A percentile compares a stretch with the other conserved stretches of the same genome.
Evolutionary conservation across 2,113 vertebrate species (phyloP).

Genomic region (Gavialis gangeticus): DNA sequence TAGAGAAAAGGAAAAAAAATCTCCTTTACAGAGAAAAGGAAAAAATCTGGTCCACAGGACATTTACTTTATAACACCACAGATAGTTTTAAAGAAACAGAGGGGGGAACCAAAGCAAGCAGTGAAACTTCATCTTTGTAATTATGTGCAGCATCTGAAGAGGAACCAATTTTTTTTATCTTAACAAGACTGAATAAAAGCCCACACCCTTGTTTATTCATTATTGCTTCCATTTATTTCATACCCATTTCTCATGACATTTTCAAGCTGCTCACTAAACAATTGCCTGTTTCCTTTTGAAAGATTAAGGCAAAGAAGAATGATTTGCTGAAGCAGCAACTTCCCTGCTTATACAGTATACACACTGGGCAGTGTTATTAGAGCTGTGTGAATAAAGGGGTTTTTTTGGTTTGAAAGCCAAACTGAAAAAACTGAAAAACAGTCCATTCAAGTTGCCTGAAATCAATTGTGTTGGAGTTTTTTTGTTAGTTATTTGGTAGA

Average conservation of each 20-base stretch:
- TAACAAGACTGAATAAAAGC: constrained; percentile 23
- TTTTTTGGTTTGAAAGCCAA: background rate
- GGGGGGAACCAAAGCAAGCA: background rate
- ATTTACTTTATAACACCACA: background rate
- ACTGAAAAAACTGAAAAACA: background rate
- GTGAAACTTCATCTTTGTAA: background rate
- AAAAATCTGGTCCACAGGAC: background rate
- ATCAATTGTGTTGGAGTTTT: too few relatives aligned
- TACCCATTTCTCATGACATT: background rate
- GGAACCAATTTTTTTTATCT: constrained; percentile 23
- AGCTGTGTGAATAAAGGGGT: constrained; percentile 22
- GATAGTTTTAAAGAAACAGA: background rate
- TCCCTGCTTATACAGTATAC: constrained; percentile 21
- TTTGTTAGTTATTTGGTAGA: too few relatives aligned
- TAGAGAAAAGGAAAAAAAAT: too few relatives aligned
- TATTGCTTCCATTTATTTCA: constrained; percentile 10
- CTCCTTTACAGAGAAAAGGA: too few relatives aligned
- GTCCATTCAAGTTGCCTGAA: background rate
- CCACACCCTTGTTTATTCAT: constrained; percentile 38
- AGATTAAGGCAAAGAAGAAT: constrained; percentile 29
- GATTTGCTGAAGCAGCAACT: background rate
- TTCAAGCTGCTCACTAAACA: constrained; percentile 9
- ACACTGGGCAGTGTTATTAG: constrained; percentile 12
- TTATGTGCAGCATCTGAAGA: constrained; percentile 43
- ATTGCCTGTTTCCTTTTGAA: constrained; percentile 44